Percentiles rank a stretch among this genome's conserved stretches.
Conservation (phyloP, 2,888 invertebrate genomes). For the Cantharis lateralis region DNA sequence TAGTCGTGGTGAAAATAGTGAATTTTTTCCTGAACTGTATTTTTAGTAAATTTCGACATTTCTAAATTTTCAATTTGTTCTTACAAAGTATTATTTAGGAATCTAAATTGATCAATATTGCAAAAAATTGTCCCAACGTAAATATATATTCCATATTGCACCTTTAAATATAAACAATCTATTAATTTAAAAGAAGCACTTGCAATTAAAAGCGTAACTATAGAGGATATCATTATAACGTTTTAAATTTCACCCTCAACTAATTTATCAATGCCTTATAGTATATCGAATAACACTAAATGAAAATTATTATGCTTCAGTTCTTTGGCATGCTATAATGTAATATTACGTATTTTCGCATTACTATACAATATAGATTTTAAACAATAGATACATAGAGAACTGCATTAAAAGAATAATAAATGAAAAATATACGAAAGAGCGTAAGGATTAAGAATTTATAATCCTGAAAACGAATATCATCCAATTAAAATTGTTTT, state of each 20-base stretch:
- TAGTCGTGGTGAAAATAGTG: too few relatives aligned
- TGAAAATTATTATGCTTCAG: conserved; percentile 17
- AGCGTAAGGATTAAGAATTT: not conserved
- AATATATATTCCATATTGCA: not conserved
- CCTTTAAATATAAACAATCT: not conserved
- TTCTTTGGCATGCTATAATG: not conserved
- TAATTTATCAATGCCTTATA: conserved; percentile 16
- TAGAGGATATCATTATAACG: conserved; percentile 16
- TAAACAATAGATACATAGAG: not conserved
- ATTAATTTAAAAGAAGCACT: conserved; percentile 4
- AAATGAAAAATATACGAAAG: not conserved
- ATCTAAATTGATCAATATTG: not conserved
- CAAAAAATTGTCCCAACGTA: not conserved
- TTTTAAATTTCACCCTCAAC: conserved; percentile 18
- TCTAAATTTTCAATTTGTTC: not conserved
- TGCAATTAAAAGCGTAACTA: conserved; percentile 10
- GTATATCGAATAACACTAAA: conserved; percentile 19
- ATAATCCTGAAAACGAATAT: not conserved
- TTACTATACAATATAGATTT: too few relatives aligned
- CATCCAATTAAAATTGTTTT: not conserved
- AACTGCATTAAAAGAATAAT: not conserved
- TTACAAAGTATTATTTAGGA: too few relatives aligned
- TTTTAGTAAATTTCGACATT: not conserved
- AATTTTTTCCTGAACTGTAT: not conserved
- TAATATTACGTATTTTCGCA: not conserved